phyloP scores from a whole-genome alignment of 2,113 vertebrate genomes.

The Clarias gariepinus region DNA sequence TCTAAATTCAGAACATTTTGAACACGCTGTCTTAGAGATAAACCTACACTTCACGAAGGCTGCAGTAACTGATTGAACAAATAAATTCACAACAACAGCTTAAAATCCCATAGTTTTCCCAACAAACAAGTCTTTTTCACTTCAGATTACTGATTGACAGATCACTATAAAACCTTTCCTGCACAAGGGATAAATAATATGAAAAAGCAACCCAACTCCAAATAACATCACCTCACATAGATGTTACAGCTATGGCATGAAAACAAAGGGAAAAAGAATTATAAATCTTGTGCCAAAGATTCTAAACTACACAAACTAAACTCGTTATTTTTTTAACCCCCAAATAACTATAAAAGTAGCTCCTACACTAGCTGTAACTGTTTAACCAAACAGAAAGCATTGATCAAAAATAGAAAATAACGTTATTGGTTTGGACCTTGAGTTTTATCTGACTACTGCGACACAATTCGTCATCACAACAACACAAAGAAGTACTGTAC shows the following conservation, averaged over 20 bases:
- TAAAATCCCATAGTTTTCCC: conserved; percentile 55
- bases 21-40: conserved; percentile 5
- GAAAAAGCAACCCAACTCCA: background rate
- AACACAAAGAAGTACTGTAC: background rate
- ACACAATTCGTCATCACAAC: background rate
- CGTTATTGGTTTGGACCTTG: background rate
- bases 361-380: background rate
- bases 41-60: conserved; percentile 42
- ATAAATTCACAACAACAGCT: conserved; percentile 42
- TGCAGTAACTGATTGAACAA: conserved; percentile 53
- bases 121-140: conserved; percentile 51
- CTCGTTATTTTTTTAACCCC: background rate
- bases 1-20: background rate
- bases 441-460: background rate
- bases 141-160: conserved; percentile 55
- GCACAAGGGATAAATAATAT: conserved; percentile 6
- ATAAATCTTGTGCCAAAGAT: background rate
- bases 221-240: background rate
- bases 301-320: background rate
- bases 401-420: background rate
- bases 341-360: background rate
- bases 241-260: background rate
- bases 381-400: background rate
- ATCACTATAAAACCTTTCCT: conserved; percentile 55
- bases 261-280: background rate